Base-by-base conservation (phyloP, 2,113 vertebrate species). In the Lonchura striata region DNA sequence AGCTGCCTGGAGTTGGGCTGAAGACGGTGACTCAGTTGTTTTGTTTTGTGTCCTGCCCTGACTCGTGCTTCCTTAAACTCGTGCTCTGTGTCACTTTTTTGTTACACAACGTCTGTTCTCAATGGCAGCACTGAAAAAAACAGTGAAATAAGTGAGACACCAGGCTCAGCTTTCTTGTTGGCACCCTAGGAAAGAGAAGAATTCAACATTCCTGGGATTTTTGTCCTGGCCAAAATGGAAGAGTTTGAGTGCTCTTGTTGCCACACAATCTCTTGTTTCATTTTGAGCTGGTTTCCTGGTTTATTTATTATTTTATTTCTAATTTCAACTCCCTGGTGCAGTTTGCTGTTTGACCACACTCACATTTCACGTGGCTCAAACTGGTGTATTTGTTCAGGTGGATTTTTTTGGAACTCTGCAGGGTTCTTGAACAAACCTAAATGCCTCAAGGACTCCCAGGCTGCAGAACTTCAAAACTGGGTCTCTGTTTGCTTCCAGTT, bases 61-160 rank as follows among this genome's bases (percentile, higher is more conserved):
- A 15, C 76, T 66, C 49, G 72, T 19, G 54, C 65, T 37, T 11
- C 4, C 39, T 46, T 28, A 3, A 53, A 24, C 84, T 46, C 39
- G 15, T 69, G 74, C 74, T 78, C 61, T 0, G 15, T 31, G 44
- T 68, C 66, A n/a, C 4, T 31, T 25, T 10, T 22, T 28, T 15
- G 9, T 8, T 64, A 25, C 83, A 17, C 17, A 47, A 10, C 6
- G 0, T 11, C 17, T 16, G 0, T 52, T 50, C 37, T 24, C 27
- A 50, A 4, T 10, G 3, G 5, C 37, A 72, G 31, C 31, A 0
- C 49, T 47, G 35, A 2, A 6, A 53, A 44, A 68, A 37, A 7
- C 19, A 5, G 0, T 15, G 44, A 16, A 25, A 17, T 12, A 10
- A 33, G 7, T 1, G 8, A 27, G 27, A 5, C 30, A 13, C 5